Conservation (phyloP, 1,140 invertebrate species). For the Oryctes rhinoceros region DNA sequence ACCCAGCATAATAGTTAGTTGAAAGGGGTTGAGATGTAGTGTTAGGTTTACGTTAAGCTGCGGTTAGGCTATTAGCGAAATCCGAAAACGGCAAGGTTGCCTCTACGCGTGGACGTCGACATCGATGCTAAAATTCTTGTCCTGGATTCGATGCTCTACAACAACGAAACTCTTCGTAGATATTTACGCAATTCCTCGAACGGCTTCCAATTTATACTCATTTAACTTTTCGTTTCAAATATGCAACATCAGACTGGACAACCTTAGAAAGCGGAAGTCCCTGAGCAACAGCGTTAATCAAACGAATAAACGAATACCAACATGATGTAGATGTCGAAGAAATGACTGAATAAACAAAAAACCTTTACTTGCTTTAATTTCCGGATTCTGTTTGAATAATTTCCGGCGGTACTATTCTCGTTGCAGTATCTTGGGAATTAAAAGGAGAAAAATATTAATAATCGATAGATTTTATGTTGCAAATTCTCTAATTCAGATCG, state of each 20-base stretch:
- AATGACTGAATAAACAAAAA: no score
- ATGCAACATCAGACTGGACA: neutral
- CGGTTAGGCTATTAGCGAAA: neutral
- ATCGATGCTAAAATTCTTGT: neutral
- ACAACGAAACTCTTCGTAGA: neutral
- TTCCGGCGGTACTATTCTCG: no score
- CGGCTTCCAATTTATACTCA: neutral
- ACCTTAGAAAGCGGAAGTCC: neutral
- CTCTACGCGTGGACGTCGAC: no score
- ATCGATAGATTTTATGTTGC: no score
- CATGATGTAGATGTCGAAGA: no score
- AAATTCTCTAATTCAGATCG: no score
- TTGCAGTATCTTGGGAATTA: no score
- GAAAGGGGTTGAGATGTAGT: neutral
- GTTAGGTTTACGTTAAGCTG: neutral
- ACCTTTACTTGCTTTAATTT: no score
- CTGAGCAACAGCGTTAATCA: neutral
- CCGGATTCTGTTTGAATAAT: no score
- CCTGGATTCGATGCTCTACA: neutral
- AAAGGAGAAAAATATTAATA: no score
- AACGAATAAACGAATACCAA: neutral
- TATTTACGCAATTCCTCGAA: neutral
- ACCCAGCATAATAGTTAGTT: neutral
- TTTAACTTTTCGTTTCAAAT: constrained; percentile 9
- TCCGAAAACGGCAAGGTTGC: no score